Conservation (phyloP, 2,888 invertebrate species). For the Koerneria pararmatus region DNA sequence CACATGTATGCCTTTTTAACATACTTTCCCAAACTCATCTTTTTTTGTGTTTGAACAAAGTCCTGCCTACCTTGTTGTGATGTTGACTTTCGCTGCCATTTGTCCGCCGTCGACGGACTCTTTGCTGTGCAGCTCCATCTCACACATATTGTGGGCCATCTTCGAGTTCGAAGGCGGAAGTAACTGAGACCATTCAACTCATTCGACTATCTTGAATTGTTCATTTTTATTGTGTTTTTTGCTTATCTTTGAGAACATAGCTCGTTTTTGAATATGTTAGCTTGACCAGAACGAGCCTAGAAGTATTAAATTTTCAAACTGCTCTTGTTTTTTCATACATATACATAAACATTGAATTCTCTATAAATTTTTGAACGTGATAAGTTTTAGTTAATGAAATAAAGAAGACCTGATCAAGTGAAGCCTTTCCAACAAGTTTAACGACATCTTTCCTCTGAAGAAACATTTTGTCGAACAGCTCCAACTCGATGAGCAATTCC, state of each 20-base stretch:
- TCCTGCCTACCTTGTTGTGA: constrained; percentile 49
- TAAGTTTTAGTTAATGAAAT: neutral
- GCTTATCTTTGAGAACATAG: no score
- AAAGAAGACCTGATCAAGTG: constrained; percentile 33
- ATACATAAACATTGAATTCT: no score
- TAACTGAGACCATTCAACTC: constrained; percentile 31
- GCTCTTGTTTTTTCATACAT: constrained; percentile 27
- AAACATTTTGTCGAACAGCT: constrained; percentile 60
- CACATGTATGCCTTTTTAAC: no score
- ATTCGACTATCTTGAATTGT: neutral
- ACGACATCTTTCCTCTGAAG: constrained; percentile 60
- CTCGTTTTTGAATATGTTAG: no score
- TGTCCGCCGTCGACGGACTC: constrained; percentile 39
- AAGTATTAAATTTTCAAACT: constrained; percentile 30
- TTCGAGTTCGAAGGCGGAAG: constrained; percentile 60
- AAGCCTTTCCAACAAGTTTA: constrained; percentile 36
- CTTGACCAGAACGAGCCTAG: no score
- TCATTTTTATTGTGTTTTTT: no score
- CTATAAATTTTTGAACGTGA: neutral
- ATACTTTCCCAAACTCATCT: no score
- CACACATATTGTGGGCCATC: constrained; percentile 54
- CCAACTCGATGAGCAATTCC: constrained; percentile 40
- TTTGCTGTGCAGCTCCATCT: constrained; percentile 50
- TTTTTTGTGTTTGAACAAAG: neutral
- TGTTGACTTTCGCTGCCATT: constrained; percentile 47